A percentile compares a stretch with the other conserved stretches of the same genome.
Evolutionary conservation across 2,888 invertebrate species (phyloP).

Genomic region (Listrodromus nycthemerus): DNA sequence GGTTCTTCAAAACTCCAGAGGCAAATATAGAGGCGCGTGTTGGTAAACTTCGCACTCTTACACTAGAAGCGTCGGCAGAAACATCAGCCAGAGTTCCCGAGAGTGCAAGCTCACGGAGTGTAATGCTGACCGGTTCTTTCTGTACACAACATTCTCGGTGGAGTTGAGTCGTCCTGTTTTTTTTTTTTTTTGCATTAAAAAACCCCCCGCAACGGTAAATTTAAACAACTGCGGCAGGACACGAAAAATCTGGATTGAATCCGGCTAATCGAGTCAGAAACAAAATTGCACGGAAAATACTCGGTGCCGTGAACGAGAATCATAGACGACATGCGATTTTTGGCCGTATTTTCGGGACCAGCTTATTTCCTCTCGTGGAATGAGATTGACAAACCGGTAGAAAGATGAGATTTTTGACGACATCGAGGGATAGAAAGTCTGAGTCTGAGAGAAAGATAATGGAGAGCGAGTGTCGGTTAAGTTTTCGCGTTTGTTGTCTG

Average conservation of each 20-base stretch:
- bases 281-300: not conserved
- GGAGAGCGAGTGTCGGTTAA: not conserved
- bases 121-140: not conserved
- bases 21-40: slow-evolving; percentile 57
- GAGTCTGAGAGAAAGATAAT: not conserved
- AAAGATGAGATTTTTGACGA: not conserved
- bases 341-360: no score
- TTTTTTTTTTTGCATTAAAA: not conserved
- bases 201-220: not conserved
- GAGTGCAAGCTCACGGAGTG: slow-evolving; percentile 35
- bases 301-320: not conserved
- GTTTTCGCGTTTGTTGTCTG: not conserved
- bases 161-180: not conserved
- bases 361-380: no score
- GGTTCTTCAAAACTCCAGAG: slow-evolving; percentile 40
- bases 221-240: not conserved
- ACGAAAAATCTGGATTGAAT: not conserved
- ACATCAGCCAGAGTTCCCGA: slow-evolving; percentile 15
- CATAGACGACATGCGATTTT: no score
- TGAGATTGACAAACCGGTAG: no score
- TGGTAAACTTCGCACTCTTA: slow-evolving; percentile 58
- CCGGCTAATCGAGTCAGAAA: not conserved
- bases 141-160: slow-evolving; percentile 1
- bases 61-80: slow-evolving; percentile 10
- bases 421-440: not conserved